A percentile compares a stretch with the other conserved stretches of the same genome.
Conservation (phyloP, 2,888 invertebrate species). For the Ferdinandea cuprea region DNA sequence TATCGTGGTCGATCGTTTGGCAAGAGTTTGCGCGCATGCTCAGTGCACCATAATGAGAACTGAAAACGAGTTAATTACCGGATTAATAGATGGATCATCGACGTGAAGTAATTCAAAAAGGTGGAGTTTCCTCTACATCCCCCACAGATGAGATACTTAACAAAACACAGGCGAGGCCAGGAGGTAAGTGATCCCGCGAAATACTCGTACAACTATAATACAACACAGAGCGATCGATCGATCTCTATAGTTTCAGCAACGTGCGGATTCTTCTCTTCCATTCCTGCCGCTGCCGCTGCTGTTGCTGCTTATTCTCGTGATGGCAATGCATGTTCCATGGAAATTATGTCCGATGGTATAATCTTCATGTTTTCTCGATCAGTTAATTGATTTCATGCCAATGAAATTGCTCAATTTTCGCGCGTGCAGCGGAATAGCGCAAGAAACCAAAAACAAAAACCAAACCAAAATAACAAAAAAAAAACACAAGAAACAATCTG, state of each 20-base stretch:
- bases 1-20: background rate
- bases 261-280: background rate
- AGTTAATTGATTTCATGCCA: slow-evolving; percentile 74
- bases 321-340: slow-evolving; percentile 55
- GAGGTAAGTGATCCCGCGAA: slow-evolving; percentile 9
- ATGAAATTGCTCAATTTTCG: slow-evolving; percentile 73
- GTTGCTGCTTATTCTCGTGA: slow-evolving; percentile 7
- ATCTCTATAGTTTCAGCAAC: background rate
- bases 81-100: slow-evolving; percentile 33
- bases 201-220: background rate
- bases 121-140: slow-evolving; percentile 27
- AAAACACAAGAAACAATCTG: slow-evolving; percentile 1
- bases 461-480: too few relatives aligned
- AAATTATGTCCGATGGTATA: slow-evolving; percentile 72
- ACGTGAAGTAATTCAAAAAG: slow-evolving; percentile 30
- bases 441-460: too few relatives aligned
- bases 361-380: slow-evolving; percentile 71
- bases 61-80: slow-evolving; percentile 63
- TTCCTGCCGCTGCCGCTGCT: background rate
- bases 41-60: slow-evolving; percentile 38
- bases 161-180: background rate
- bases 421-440: slow-evolving; percentile 47
- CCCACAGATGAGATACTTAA: slow-evolving; percentile 1
- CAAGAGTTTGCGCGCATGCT: slow-evolving; percentile 1
- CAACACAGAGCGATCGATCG: slow-evolving; percentile 20